phyloP scores from a whole-genome alignment of 2,888 invertebrate genomes.

The Agrochola circellaris region DNA sequence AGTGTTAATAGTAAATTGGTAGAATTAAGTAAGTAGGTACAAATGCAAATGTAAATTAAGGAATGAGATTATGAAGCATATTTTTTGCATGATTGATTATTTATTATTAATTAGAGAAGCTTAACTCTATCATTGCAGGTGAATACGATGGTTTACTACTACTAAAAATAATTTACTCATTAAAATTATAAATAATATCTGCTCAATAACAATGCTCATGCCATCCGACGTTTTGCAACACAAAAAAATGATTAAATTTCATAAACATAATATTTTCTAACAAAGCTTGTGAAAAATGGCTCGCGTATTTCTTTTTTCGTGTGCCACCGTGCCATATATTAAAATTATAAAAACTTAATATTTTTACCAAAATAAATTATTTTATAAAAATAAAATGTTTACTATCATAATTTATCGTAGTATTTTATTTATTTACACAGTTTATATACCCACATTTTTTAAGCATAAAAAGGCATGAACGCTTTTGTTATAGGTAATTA shows the following conservation, averaged over 20 bases:
- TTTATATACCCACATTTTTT: neutral
- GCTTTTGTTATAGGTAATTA: too few relatives aligned
- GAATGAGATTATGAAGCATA: neutral
- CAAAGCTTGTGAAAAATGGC: neutral
- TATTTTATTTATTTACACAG: neutral
- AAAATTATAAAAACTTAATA: too few relatives aligned
- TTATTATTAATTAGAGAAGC: neutral
- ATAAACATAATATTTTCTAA: neutral
- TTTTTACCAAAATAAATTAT: too few relatives aligned
- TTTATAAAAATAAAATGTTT: too few relatives aligned
- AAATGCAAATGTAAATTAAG: neutral
- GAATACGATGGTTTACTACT: neutral
- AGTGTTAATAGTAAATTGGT: constrained; percentile 25
- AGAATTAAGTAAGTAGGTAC: neutral
- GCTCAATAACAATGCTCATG: too few relatives aligned
- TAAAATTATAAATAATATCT: neutral
- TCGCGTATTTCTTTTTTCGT: neutral
- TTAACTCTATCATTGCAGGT: neutral
- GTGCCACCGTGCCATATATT: too few relatives aligned
- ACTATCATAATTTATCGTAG: neutral
- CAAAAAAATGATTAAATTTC: neutral
- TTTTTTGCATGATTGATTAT: neutral
- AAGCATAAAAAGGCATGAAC: neutral
- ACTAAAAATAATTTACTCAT: neutral
- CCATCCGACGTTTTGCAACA: neutral